Evolutionary conservation across 2,888 invertebrate genomes (phyloP).

Genomic region (Idaea dimidiata): DNA sequence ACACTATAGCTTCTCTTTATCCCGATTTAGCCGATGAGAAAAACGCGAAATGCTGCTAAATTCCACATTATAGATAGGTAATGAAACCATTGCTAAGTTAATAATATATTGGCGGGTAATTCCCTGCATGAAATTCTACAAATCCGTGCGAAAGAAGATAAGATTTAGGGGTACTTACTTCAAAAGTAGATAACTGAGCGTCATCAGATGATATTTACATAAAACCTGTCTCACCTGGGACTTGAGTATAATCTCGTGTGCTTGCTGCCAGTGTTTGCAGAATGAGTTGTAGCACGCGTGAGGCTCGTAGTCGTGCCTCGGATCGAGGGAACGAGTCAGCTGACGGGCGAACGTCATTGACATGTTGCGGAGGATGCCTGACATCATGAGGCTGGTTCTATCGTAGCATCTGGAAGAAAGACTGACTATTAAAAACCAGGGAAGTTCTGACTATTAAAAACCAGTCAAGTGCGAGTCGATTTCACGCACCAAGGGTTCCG

Average conservation of each 20-base stretch:
- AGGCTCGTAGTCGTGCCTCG: slow-evolving; percentile 89
- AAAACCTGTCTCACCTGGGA: slow-evolving; percentile 77
- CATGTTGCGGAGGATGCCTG: slow-evolving; percentile 85
- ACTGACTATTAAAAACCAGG: too few species aligned
- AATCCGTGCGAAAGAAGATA: slow-evolving; percentile 20
- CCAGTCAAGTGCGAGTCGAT: too few species aligned
- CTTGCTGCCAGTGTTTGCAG: slow-evolving; percentile 96
- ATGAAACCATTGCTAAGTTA: too few species aligned
- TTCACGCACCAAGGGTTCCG: too few species aligned
- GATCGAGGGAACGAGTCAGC: slow-evolving; percentile 82
- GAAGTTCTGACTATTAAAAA: too few species aligned
- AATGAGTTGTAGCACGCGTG: slow-evolving; percentile 96
- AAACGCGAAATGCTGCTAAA: too few species aligned
- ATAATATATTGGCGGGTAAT: not conserved
- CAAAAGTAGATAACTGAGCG: not conserved
- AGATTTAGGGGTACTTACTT: slow-evolving; percentile 5
- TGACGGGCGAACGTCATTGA: slow-evolving; percentile 82
- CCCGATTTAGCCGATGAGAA: too few species aligned
- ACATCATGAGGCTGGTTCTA: slow-evolving; percentile 67
- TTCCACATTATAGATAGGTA: too few species aligned
- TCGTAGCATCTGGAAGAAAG: slow-evolving; percentile 42
- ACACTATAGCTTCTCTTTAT: too few species aligned
- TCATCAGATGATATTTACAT: too few species aligned
- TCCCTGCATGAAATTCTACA: not conserved
- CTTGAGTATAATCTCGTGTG: slow-evolving; percentile 89